Conservation (phyloP, 2,113 vertebrate genomes). For the Coreoperca whiteheadi region DNA sequence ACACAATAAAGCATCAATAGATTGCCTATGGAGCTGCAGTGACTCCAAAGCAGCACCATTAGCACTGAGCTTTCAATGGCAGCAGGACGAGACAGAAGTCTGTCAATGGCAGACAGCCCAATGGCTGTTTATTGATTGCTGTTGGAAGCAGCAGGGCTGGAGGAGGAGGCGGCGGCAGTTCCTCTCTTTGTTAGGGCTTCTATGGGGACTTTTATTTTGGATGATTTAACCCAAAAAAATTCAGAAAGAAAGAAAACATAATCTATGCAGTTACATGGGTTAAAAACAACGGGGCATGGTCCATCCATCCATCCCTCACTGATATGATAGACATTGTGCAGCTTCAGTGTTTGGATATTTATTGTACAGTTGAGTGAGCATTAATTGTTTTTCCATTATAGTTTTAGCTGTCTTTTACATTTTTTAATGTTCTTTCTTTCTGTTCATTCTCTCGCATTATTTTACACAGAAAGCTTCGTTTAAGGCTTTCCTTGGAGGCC, state of each 20-base stretch:
- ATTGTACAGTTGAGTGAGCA: background rate
- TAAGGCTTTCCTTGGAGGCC: background rate
- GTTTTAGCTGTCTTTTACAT: background rate
- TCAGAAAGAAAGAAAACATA: background rate
- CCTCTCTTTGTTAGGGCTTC: conserved; percentile 38
- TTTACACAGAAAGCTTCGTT: background rate
- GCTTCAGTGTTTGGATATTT: background rate
- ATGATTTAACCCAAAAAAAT: background rate
- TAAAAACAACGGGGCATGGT: background rate
- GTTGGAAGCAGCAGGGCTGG: conserved; percentile 30
- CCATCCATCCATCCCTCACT: no score
- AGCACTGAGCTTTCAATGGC: conserved; percentile 39
- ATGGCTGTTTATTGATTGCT: conserved; percentile 70
- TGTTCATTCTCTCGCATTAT: background rate
- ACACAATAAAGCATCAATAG: conserved; percentile 3
- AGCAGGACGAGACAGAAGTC: conserved; percentile 50
- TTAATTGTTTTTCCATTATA: background rate
- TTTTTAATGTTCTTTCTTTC: background rate
- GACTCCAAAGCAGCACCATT: conserved; percentile 41
- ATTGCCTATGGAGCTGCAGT: conserved; percentile 2
- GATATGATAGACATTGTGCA: background rate
- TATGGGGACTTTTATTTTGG: conserved; percentile 7
- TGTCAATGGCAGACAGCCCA: conserved; percentile 72
- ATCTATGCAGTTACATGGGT: background rate
- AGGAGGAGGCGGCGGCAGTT: conserved; percentile 12